Evolutionary conservation across 2,888 invertebrate genomes (phyloP).

Genomic region (Lasius fuliginosus): DNA sequence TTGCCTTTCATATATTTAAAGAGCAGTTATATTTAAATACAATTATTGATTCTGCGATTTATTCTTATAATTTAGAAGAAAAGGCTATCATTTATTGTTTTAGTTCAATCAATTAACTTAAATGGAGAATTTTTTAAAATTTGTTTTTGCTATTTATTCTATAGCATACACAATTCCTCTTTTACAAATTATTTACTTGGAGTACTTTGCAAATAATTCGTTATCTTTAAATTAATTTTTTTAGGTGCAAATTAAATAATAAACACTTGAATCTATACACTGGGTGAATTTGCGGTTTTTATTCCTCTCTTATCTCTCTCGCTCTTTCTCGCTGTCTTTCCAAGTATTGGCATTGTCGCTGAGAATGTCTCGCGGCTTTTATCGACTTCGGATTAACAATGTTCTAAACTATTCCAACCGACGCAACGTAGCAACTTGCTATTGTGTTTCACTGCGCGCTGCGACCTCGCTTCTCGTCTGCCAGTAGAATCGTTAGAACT

Average conservation of each 20-base stretch:
- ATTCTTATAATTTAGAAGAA: background rate
- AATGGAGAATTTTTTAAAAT: background rate
- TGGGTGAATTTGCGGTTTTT: background rate
- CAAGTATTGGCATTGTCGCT: constrained; percentile 48
- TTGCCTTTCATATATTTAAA: background rate
- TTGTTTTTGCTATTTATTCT: background rate
- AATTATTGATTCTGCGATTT: background rate
- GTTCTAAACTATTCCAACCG: constrained; percentile 75
- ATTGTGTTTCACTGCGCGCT: constrained; percentile 64
- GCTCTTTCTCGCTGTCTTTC: constrained; percentile 14
- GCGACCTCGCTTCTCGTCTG: constrained; percentile 53
- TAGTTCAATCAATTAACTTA: background rate
- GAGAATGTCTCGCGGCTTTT: constrained; percentile 63
- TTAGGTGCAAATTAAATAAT: background rate
- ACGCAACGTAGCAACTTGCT: constrained; percentile 56
- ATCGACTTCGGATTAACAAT: constrained; percentile 74
- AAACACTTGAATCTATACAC: constrained; percentile 5
- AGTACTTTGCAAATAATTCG: background rate
- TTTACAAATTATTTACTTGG: background rate
- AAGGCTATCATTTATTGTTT: background rate
- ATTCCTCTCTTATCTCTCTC: constrained; percentile 11
- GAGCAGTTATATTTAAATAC: background rate
- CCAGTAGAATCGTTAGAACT: constrained; percentile 61
- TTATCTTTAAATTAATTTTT: background rate
- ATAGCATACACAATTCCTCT: background rate